These are phyloP conservation scores for Setipinna tenuifilis DNA, from an alignment of 2,797 vertebrate genomes.

Conservation along the genomic window DNA sequence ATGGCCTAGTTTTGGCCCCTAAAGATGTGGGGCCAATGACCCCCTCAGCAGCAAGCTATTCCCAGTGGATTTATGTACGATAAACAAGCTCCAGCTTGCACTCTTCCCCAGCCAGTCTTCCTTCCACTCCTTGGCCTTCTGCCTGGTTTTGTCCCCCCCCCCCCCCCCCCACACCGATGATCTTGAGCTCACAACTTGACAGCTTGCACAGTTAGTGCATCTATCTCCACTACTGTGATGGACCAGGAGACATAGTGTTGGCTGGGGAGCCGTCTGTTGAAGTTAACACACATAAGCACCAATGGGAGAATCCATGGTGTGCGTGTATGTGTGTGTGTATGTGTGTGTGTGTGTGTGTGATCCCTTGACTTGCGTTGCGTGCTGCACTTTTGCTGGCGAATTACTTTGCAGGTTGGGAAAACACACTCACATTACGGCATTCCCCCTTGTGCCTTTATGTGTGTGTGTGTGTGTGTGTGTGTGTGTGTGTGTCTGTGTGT, in stretches of 20 bases:
- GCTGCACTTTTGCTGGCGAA: constrained; percentile 11
- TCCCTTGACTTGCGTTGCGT: constrained; percentile 18
- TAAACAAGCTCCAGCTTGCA: no score
- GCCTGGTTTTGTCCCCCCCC: no score
- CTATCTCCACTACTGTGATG: neutral
- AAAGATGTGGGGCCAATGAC: neutral
- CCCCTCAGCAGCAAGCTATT: neutral
- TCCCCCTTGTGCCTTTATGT: neutral
- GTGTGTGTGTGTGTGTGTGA: neutral
- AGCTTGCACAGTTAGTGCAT: neutral
- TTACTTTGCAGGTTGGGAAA: constrained; percentile 35
- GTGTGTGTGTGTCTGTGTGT: neutral
- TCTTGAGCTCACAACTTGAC: no score
- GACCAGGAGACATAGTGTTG: neutral
- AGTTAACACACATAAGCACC: neutral
- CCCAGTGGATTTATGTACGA: no score
- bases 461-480: constrained; percentile 4
- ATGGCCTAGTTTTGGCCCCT: neutral
- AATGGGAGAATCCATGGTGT: neutral
- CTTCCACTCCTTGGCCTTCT: no score
- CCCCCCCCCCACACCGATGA: no score
- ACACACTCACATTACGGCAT: constrained; percentile 10
- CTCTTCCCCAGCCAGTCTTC: no score
- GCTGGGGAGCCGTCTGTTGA: neutral
- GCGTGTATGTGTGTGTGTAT: neutral